Conservation (phyloP, 2,113 vertebrate genomes). For the Merops nubicus region DNA sequence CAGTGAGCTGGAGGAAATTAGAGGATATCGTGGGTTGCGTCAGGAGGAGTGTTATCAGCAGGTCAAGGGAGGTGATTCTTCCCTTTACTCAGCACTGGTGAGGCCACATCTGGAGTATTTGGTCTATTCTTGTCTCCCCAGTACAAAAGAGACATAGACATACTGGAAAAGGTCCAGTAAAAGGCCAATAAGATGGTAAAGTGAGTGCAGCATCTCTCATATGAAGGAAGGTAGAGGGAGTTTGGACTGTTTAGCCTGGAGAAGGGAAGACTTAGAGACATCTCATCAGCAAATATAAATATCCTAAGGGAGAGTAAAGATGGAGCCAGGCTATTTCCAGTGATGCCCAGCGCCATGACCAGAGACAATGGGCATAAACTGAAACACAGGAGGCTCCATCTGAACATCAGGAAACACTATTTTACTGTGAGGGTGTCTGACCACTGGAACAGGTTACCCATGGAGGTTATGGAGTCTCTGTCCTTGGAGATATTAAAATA, state of each 20-base stretch:
- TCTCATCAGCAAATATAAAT: neutral
- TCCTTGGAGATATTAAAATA: neutral
- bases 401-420: neutral
- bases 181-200: neutral
- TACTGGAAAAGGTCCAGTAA: neutral
- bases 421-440: neutral
- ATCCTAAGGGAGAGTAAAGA: neutral
- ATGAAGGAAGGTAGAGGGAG: neutral
- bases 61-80: fast-evolving
- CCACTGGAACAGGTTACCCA: neutral
- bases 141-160: neutral
- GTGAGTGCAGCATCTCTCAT: neutral
- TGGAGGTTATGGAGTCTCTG: fast-evolving
- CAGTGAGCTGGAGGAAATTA: neutral
- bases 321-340: neutral
- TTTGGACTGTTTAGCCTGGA: neutral
- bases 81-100: neutral
- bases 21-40: neutral
- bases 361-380: neutral
- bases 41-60: neutral
- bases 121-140: neutral
- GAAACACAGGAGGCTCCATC: neutral
- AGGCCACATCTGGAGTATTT: neutral
- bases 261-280: neutral
- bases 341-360: neutral